phyloP scores from a whole-genome alignment of 2,888 invertebrate genomes.

The Caenorhabditis sp. region DNA sequence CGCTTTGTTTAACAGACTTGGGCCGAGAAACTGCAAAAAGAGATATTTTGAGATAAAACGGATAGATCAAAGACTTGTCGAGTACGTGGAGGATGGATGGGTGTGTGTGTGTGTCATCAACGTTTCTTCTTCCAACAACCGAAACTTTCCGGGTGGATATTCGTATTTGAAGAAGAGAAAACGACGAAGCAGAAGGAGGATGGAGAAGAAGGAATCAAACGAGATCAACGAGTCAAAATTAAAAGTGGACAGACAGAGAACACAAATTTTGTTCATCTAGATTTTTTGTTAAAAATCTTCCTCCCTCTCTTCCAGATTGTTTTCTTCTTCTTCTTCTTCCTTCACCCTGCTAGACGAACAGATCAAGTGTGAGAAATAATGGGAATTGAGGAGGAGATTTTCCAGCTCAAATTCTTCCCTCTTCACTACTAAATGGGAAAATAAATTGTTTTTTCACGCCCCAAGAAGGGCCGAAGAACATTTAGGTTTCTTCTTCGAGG shows the following conservation, averaged over 20 bases:
- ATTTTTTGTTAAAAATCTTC: background rate
- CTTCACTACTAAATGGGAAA: conserved; percentile 9
- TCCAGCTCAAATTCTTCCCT: conserved; percentile 41
- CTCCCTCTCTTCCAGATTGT: background rate
- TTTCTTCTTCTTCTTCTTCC: background rate
- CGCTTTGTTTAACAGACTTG: conserved; percentile 56
- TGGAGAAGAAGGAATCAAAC: background rate
- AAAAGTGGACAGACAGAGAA: too few species aligned
- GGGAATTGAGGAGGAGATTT: background rate
- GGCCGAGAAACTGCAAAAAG: conserved; percentile 27
- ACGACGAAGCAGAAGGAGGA: background rate
- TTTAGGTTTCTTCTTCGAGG: conserved; percentile 47
- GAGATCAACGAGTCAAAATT: too few species aligned
- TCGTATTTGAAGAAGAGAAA: conserved; percentile 1
- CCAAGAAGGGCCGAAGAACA: conserved; percentile 26
- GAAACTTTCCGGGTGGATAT: conserved; percentile 21
- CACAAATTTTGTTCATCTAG: background rate
- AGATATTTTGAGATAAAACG: conserved; percentile 43
- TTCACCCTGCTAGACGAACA: background rate
- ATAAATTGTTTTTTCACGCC: conserved; percentile 51
- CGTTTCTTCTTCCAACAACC: background rate
- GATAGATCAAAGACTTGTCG: conserved; percentile 45
- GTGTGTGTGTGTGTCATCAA: conserved; percentile 23
- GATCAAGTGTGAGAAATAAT: conserved; percentile 13
- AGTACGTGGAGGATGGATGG: conserved; percentile 15